phyloP scores from a whole-genome alignment of 2,888 invertebrate species.

The Phyto melanocephala region DNA sequence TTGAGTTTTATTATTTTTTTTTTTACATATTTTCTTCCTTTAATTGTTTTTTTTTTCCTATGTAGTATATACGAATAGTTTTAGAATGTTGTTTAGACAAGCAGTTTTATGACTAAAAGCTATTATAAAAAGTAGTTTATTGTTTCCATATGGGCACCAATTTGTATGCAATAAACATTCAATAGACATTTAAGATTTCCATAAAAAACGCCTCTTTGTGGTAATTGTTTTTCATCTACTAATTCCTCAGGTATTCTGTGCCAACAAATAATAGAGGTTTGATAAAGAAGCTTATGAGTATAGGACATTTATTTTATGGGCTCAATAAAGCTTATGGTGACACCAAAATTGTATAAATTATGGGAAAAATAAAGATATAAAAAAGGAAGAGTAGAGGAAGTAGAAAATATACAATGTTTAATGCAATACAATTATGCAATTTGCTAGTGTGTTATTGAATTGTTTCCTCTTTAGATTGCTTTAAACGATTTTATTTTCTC shows the following conservation, averaged over 20 bases:
- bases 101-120: constrained; percentile 41
- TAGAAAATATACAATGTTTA: neutral
- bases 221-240: constrained; percentile 48
- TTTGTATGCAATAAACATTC: constrained; percentile 49
- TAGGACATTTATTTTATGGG: neutral
- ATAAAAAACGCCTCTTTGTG: constrained; percentile 32
- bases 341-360: neutral
- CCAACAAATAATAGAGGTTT: constrained; percentile 1
- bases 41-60: neutral
- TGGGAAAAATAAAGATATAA: neutral
- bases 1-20: constrained; percentile 11
- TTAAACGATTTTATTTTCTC: neutral
- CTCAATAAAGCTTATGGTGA: neutral
- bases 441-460: neutral
- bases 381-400: neutral
- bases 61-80: constrained; percentile 9
- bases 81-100: constrained; percentile 15
- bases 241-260: constrained; percentile 42
- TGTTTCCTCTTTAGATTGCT: neutral
- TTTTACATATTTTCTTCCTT: neutral
- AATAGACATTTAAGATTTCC: constrained; percentile 41
- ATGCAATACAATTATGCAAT: neutral
- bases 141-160: constrained; percentile 49
- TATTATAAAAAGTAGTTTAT: constrained; percentile 50
- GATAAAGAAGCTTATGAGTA: neutral